Conservation (phyloP, 2,113 vertebrate species). For the Bucco capensis region DNA sequence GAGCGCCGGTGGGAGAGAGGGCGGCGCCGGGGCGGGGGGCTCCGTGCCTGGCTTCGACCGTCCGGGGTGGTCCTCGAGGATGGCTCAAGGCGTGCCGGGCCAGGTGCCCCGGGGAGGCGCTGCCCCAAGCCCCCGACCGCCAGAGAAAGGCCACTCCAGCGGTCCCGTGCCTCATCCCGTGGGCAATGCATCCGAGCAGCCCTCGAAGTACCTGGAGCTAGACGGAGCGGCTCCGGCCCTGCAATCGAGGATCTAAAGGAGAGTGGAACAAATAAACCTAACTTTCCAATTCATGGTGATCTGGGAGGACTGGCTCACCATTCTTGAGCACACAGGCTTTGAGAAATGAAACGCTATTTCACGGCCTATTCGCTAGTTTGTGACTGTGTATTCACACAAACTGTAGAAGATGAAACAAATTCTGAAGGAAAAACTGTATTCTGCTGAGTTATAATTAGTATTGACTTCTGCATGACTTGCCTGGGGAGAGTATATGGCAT, state of each 20-base stretch:
- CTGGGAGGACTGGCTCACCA: not conserved
- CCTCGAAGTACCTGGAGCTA: not conserved
- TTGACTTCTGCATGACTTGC: not conserved
- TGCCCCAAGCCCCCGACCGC: not conserved
- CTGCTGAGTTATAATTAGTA: not conserved
- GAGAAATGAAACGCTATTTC: not conserved
- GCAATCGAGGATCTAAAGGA: not conserved
- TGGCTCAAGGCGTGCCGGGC: not conserved
- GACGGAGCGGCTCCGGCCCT: not conserved
- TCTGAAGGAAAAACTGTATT: not conserved
- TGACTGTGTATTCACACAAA: not conserved
- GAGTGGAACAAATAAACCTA: not conserved
- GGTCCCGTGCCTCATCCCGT: too few species aligned
- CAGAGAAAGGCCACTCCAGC: too few species aligned
- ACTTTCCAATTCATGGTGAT: rapidly evolving
- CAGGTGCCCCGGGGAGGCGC: not conserved
- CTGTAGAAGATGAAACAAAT: not conserved
- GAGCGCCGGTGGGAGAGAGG: not conserved
- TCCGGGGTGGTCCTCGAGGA: too few species aligned
- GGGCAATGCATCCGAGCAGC: not conserved
- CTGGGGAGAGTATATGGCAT: not conserved
- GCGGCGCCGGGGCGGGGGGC: not conserved
- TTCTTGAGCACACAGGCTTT: not conserved
- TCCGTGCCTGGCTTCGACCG: not conserved
- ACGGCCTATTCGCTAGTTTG: rapidly evolving